Conservation (phyloP, 2,888 invertebrate genomes). For the Rhaphigaster nebulosa region DNA sequence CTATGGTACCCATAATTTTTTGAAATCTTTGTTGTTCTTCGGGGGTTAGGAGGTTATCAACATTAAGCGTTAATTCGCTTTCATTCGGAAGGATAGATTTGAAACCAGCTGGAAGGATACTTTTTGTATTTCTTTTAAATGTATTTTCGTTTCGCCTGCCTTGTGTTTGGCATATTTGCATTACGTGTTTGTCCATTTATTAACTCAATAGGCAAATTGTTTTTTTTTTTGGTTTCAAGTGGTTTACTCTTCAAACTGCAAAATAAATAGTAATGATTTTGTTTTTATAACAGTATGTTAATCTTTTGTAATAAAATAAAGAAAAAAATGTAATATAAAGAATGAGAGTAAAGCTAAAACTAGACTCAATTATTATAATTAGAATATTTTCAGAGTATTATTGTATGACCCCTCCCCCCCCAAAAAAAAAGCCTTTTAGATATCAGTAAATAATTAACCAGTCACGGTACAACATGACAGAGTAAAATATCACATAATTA, state of each 20-base stretch:
- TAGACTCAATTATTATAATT: neutral
- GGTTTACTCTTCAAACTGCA: neutral
- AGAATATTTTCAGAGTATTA: neutral
- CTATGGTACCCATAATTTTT: neutral
- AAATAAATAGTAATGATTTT: neutral
- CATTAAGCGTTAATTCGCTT: neutral
- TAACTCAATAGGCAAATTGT: neutral
- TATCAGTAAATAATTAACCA: too few species aligned
- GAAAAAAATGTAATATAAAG: neutral
- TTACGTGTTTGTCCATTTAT: neutral
- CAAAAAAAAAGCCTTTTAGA: too few species aligned
- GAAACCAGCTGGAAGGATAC: neutral
- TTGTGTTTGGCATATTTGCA: neutral
- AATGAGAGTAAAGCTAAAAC: neutral
- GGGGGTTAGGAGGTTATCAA: neutral
- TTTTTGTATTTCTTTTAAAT: neutral
- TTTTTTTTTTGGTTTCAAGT: neutral
- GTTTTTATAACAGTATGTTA: neutral
- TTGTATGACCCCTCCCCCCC: neutral
- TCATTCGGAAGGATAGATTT: neutral
- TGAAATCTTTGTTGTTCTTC: conserved; percentile 2
- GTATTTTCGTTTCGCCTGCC: neutral
- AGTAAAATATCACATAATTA: too few species aligned
- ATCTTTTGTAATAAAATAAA: neutral
- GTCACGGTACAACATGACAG: too few species aligned